Conservation (phyloP, 2,113 vertebrate genomes). For the Meles meles region DNA sequence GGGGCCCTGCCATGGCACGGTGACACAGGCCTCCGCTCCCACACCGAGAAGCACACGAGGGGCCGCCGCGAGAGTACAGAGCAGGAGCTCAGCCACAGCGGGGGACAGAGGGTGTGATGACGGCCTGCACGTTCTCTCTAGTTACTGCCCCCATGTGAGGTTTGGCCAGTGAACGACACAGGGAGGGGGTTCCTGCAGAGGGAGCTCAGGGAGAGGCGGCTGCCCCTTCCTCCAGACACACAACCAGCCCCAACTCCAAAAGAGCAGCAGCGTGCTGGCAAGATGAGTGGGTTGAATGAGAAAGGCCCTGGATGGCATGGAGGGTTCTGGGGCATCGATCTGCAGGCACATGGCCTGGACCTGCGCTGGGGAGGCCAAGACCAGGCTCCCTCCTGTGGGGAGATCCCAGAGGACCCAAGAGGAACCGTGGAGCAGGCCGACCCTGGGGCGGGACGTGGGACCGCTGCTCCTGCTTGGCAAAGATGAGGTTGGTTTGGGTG, state of each 20-base stretch:
- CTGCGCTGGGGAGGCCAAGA: accelerated
- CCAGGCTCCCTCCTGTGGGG: not conserved
- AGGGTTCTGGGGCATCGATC: not conserved
- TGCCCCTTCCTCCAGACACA: not conserved
- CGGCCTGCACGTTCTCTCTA: not conserved
- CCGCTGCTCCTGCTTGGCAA: accelerated
- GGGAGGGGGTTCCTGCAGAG: not conserved
- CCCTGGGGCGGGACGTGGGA: not conserved
- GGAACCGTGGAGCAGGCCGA: not conserved
- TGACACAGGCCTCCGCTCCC: not conserved
- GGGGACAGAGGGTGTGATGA: not conserved
- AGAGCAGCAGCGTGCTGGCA: not conserved
- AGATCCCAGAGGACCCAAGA: not conserved
- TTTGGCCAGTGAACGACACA: not conserved
- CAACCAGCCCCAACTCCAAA: not conserved
- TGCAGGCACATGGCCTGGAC: accelerated
- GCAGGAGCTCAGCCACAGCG: not conserved
- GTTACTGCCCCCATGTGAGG: no score
- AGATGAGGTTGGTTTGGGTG: not conserved
- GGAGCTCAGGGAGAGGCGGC: not conserved
- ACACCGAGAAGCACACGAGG: not conserved
- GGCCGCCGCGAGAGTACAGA: not conserved
- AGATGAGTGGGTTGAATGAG: not conserved
- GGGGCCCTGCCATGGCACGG: not conserved
- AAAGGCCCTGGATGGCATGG: not conserved